Evolutionary conservation across 2,888 invertebrate species (phyloP).

Genomic region (Achlya flavicornis): DNA sequence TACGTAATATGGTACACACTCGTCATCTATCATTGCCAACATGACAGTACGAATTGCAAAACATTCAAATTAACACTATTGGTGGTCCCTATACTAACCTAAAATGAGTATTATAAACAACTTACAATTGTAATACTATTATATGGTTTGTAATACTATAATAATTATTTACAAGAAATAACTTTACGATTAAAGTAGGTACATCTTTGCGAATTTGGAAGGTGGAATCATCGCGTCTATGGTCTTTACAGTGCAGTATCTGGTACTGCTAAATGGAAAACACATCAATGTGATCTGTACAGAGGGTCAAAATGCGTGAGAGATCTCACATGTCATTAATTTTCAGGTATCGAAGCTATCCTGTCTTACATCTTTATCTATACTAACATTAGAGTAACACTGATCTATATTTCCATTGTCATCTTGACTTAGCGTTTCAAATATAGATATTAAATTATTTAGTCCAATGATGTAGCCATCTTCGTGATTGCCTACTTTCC

Average conservation of each 20-base stretch:
- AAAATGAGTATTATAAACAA: conserved; percentile 75
- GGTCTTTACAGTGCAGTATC: conserved; percentile 43
- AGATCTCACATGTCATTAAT: conserved; percentile 38
- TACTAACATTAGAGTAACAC: conserved; percentile 59
- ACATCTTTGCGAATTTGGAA: conserved; percentile 44
- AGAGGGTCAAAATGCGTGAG: conserved; percentile 50
- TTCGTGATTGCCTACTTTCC: conserved; percentile 98
- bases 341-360: conserved; percentile 76
- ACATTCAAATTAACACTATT: conserved; percentile 43
- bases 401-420: conserved; percentile 72
- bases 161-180: conserved; percentile 68
- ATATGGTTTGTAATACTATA: conserved; percentile 54
- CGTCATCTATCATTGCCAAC: conserved; percentile 3
- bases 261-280: conserved; percentile 43
- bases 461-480: conserved; percentile 97
- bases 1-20: conserved; percentile 9
- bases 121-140: conserved; percentile 42
- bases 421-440: conserved; percentile 85
- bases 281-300: conserved; percentile 44
- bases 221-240: conserved; percentile 33
- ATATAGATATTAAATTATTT: conserved; percentile 94
- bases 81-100: conserved; percentile 55
- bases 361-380: conserved; percentile 69
- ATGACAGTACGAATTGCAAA: conserved; percentile 7
- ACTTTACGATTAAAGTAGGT: conserved; percentile 41